A percentile compares a stretch with the other conserved stretches of the same genome.
Conservation (phyloP, 2,888 invertebrate genomes). For the Microplitis manilae region DNA sequence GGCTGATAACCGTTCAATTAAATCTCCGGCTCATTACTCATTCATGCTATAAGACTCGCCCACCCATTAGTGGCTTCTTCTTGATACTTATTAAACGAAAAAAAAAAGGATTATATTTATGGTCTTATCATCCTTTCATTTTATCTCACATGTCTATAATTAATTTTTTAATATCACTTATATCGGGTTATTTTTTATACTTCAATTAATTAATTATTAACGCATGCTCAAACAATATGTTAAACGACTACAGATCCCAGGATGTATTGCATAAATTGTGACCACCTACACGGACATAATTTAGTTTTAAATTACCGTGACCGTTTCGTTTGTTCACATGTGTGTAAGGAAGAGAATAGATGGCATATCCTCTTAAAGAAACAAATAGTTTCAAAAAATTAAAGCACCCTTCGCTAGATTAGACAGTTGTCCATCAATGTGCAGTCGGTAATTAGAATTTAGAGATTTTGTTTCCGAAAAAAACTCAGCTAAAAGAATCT, state of each 20-base stretch:
- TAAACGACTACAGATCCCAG: not conserved
- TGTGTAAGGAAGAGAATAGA: too few relatives aligned
- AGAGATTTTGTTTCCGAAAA: too few relatives aligned
- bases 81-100: conserved; percentile 31
- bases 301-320: not conserved
- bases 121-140: not conserved
- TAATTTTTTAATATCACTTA: not conserved
- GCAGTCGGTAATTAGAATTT: too few relatives aligned
- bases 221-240: not conserved
- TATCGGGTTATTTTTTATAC: not conserved
- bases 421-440: too few relatives aligned
- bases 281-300: not conserved
- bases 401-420: too few relatives aligned
- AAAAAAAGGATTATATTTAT: not conserved
- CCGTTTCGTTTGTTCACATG: too few relatives aligned
- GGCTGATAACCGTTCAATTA: conserved; percentile 47
- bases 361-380: too few relatives aligned
- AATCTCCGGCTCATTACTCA: conserved; percentile 50
- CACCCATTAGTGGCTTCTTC: conserved; percentile 43
- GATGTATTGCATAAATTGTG: not conserved
- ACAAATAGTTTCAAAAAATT: too few relatives aligned
- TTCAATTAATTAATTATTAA: conserved; percentile 1
- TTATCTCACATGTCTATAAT: not conserved
- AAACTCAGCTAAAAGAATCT: too few relatives aligned
- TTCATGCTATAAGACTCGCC: conserved; percentile 50